These are phyloP conservation scores for Zaprionus lachaisei DNA, from an alignment of 1,140 invertebrate genomes.

Conservation along the genomic window DNA sequence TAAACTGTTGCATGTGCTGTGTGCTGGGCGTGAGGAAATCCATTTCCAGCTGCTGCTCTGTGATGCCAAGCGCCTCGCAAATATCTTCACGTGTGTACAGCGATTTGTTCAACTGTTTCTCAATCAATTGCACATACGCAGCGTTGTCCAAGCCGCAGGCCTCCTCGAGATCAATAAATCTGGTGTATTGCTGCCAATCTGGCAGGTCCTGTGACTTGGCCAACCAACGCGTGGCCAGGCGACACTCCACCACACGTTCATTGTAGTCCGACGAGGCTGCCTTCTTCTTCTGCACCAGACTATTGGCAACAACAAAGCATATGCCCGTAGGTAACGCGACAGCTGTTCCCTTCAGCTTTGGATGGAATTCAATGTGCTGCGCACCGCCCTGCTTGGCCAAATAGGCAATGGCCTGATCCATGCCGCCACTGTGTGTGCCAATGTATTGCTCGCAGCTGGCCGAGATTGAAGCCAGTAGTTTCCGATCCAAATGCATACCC, in stretches of 20 bases:
- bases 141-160: conserved; percentile 85
- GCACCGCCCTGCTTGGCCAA: conserved; percentile 94
- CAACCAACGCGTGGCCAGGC: conserved; percentile 93
- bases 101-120: conserved; percentile 88
- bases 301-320: conserved; percentile 97
- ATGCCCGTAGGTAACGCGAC: conserved; percentile 92
- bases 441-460: conserved; percentile 96
- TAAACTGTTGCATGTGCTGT: conserved; percentile 89
- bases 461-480: conserved; percentile 93
- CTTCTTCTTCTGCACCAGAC: conserved; percentile 96
- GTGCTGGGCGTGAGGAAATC: conserved; percentile 90
- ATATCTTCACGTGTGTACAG: conserved; percentile 93
- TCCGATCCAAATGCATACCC: conserved; percentile 89
- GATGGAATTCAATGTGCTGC: conserved; percentile 97
- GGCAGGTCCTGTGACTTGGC: conserved; percentile 87
- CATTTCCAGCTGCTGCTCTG: conserved; percentile 88
- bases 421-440: conserved; percentile 98
- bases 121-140: conserved; percentile 86
- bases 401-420: conserved; percentile 99
- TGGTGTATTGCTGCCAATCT: conserved; percentile 87
- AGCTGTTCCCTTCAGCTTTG: conserved; percentile 90
- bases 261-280: conserved; percentile 96
- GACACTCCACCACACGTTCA: conserved; percentile 96
- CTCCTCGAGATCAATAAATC: conserved; percentile 89
- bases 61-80: conserved; percentile 87